Percentiles rank a stretch among this genome's conserved stretches.
Evolutionary conservation across 2,797 vertebrate species (phyloP).

Genomic region (Chrysolophus pictus): DNA sequence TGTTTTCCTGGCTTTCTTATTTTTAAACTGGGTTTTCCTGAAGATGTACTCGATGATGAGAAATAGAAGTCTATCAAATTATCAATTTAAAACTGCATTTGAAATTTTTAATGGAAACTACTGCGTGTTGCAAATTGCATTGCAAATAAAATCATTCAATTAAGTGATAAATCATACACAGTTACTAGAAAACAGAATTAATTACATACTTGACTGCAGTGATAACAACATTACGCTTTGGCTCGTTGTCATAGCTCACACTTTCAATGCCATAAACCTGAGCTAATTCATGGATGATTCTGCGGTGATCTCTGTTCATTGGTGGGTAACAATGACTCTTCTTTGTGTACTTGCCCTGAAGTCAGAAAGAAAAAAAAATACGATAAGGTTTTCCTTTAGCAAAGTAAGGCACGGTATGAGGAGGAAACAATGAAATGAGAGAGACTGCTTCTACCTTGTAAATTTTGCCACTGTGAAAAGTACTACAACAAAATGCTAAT

Average conservation of each 20-base stretch:
- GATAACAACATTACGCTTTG: constrained; percentile 95
- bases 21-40: neutral
- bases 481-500: neutral
- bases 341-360: constrained; percentile 91
- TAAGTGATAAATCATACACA: neutral
- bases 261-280: constrained; percentile 94
- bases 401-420: neutral
- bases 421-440: neutral
- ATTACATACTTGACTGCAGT: constrained; percentile 87
- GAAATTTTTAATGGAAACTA: neutral
- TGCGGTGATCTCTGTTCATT: constrained; percentile 96
- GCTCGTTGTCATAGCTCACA: constrained; percentile 96
- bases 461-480: neutral
- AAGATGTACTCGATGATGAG: neutral
- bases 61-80: neutral
- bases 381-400: neutral
- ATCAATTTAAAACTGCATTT: neutral
- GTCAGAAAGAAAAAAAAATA: neutral
- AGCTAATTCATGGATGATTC: constrained; percentile 94
- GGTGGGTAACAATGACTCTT: constrained; percentile 94
- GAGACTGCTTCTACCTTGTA: neutral
- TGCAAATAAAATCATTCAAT: neutral
- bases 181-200: neutral
- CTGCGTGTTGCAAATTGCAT: neutral
- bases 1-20: neutral